Conservation (phyloP, 2,113 vertebrate genomes). For the Aleadryas rufinucha region DNA sequence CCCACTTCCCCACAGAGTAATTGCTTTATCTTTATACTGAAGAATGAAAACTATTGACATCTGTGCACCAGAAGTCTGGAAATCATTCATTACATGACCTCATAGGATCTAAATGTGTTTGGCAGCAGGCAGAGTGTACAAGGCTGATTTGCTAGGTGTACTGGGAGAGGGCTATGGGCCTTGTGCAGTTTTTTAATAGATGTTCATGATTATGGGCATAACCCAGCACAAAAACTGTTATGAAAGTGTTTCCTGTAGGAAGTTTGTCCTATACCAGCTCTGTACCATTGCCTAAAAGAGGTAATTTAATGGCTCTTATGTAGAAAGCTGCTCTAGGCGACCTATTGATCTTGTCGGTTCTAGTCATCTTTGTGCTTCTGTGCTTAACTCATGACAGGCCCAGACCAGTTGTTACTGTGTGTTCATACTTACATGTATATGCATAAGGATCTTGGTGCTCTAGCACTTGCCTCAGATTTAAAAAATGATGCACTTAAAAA, state of each 20-base stretch:
- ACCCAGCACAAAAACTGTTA: background rate
- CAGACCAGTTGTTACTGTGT: background rate
- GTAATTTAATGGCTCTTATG: background rate
- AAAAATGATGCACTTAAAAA: background rate
- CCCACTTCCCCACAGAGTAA: background rate
- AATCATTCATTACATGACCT: slow-evolving; percentile 13
- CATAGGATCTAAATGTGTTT: slow-evolving; percentile 2
- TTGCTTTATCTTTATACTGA: background rate
- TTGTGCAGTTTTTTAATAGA: background rate
- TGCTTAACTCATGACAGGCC: background rate
- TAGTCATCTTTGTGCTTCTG: background rate
- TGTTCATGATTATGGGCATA: background rate
- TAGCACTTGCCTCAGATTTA: background rate
- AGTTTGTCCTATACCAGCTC: background rate
- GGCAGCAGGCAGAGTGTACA: background rate
- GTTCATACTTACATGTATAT: background rate
- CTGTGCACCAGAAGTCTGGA: slow-evolving; percentile 32
- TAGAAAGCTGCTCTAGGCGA: background rate
- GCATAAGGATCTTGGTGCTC: background rate
- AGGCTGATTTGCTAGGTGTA: background rate
- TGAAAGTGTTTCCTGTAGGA: background rate
- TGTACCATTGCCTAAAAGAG: background rate
- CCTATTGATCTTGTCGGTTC: background rate
- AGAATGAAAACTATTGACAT: background rate
- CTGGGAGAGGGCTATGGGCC: background rate